Base-by-base conservation (phyloP, 2,888 invertebrate species). In the Cremastinae sp. region DNA sequence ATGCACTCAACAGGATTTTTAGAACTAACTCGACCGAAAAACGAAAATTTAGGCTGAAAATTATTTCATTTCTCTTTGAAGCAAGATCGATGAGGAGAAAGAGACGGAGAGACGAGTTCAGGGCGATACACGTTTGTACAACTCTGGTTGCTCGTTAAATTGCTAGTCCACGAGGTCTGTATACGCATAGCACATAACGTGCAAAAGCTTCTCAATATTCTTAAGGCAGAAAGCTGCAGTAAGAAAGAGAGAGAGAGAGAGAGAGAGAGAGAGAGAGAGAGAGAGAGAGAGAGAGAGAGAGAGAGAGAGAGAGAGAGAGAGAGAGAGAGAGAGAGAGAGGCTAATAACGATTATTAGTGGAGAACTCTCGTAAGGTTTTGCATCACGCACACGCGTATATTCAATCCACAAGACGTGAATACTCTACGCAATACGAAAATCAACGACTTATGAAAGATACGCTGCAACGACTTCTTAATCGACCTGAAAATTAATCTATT, bases 311-410 rank as follows among this genome's bases (percentile, higher is more conserved):
- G 41, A 18, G 41, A 51, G 74, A 53, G 65, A 39, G 43, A 41
- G 39, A 45, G 41, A 37, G 56, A 20, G 47, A 39, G 16, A 41
- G 41, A 20, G 51, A 41, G 41, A 58, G 22, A 20, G 16, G 76
- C 80, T 82, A 80, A 80, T 83, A 78, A 74, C 68, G 79, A 80
- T 80, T 80, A 82, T 82, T 82, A 83, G 79, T 64, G 49, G 62
- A 59, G 56, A 77, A 66, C 41, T 18, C 39, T 39, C 45, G 70
- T 45, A 59, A 51, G 59, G 28, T 8, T 49, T 59, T 37, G 41
- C 28, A 55, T 74, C 69, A 49, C 61, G 62, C 72, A 64, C 58
- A 45, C 66, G 55, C n/a, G n/a, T n/a, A n/a, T 37, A 18, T 51
- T 22, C 35, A 47, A 28, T n/a, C 56, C 47, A n/a, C 14, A 12